phyloP scores from a whole-genome alignment of 2,113 vertebrate genomes.

The Trichomycterus rosablanca region DNA sequence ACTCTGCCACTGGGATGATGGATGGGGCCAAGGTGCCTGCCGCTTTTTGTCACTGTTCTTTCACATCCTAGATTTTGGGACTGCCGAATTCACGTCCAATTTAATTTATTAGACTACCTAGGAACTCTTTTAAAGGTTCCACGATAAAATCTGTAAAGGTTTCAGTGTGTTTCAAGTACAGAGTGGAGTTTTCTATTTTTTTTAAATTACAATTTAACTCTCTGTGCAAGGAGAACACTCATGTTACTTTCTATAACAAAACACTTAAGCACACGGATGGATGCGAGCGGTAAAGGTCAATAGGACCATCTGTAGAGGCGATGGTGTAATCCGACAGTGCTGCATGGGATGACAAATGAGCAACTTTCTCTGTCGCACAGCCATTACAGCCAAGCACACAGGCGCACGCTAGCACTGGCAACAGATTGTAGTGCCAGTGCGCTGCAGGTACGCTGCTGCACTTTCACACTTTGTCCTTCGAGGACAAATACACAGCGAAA shows the following conservation, averaged over 20 bases:
- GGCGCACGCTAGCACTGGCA: slow-evolving; percentile 18
- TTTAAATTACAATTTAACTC: too few relatives aligned
- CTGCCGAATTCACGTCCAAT: too few relatives aligned
- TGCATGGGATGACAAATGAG: slow-evolving; percentile 60
- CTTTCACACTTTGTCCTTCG: slow-evolving; percentile 40
- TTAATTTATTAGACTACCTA: neutral
- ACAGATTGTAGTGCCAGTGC: slow-evolving; percentile 23
- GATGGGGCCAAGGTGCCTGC: slow-evolving; percentile 34
- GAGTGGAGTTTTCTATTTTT: neutral
- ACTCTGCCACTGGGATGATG: slow-evolving; percentile 41
- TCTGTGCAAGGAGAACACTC: neutral
- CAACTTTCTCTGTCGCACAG: slow-evolving; percentile 42
- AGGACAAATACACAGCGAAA: slow-evolving; percentile 28
- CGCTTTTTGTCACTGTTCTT: slow-evolving; percentile 10
- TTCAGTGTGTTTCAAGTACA: neutral
- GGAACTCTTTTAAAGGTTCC: neutral
- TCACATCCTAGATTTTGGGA: slow-evolving; percentile 18
- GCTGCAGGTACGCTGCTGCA: slow-evolving; percentile 35
- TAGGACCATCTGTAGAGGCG: slow-evolving; percentile 18
- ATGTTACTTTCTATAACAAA: neutral
- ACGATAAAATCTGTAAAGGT: neutral
- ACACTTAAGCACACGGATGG: too few relatives aligned
- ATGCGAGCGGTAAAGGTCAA: slow-evolving; percentile 35
- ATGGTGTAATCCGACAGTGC: slow-evolving; percentile 45
- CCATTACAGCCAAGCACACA: slow-evolving; percentile 53